A percentile compares a stretch with the other conserved stretches of the same genome.
Conservation (phyloP, 2,888 invertebrate species). For the Nymphalis polychloros region DNA sequence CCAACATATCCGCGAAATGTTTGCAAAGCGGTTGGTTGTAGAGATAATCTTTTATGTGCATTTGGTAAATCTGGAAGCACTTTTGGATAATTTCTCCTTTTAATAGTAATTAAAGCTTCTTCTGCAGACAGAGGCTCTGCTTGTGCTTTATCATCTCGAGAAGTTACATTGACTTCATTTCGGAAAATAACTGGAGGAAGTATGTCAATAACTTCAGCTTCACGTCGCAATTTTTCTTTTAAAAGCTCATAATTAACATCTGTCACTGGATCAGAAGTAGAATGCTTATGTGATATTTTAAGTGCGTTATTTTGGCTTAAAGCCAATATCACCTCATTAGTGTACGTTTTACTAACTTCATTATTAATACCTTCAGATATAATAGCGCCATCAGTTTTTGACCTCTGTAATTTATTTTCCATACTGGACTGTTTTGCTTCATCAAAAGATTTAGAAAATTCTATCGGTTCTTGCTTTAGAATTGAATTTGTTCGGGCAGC, state of each 20-base stretch:
- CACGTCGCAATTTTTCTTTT: conserved; percentile 57
- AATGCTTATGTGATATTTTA: conserved; percentile 84
- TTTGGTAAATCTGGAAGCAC: conserved; percentile 89
- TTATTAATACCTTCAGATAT: conserved; percentile 41
- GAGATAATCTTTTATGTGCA: conserved; percentile 83
- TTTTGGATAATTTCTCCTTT: conserved; percentile 91
- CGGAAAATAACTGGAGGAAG: conserved; percentile 74
- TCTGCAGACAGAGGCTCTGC: conserved; percentile 81
- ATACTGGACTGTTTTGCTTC: conserved; percentile 62
- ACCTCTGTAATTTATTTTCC: conserved; percentile 61
- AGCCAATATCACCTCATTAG: conserved; percentile 66
- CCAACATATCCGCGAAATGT: conserved; percentile 61
- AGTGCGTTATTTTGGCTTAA: conserved; percentile 60
- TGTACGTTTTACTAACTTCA: conserved; percentile 56
- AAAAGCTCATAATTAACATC: conserved; percentile 77
- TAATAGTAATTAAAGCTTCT: conserved; percentile 87
- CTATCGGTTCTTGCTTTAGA: conserved; percentile 88
- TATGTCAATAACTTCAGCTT: conserved; percentile 56
- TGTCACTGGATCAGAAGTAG: conserved; percentile 86
- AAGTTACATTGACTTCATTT: conserved; percentile 89
- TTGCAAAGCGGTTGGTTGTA: conserved; percentile 81
- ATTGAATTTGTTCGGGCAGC: conserved; percentile 87
- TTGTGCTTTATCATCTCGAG: conserved; percentile 79
- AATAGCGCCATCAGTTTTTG: conserved; percentile 72
- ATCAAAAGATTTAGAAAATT: conserved; percentile 85